These are phyloP conservation scores for Rhynchomys soricoides DNA, from an alignment of 2,113 vertebrate species.

Conservation along the genomic window DNA sequence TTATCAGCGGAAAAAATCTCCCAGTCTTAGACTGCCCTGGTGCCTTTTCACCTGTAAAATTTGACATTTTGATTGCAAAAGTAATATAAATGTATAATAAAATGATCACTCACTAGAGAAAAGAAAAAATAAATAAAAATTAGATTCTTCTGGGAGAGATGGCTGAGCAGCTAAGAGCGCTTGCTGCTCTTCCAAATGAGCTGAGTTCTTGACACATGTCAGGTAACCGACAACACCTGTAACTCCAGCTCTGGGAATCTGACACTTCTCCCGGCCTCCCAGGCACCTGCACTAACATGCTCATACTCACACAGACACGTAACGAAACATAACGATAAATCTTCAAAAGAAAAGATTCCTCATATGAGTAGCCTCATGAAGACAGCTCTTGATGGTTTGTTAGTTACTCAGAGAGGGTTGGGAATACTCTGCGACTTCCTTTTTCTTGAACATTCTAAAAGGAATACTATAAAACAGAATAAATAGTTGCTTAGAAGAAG, in stretches of 20 bases:
- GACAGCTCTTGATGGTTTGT: not conserved
- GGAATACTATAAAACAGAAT: constrained; percentile 10
- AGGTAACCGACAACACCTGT: not conserved
- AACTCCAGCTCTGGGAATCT: not conserved
- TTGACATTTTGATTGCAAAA: not conserved
- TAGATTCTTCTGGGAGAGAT: not conserved
- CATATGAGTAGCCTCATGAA: not conserved
- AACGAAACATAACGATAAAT: not conserved
- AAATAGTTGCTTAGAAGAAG: constrained; percentile 18
- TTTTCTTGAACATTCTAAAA: not conserved
- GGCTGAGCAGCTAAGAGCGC: not conserved
- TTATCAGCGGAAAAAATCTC: not conserved
- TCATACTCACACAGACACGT: not conserved
- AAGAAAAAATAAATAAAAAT: not conserved
- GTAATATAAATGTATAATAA: not conserved
- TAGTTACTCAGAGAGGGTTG: not conserved
- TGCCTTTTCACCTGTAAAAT: not conserved
- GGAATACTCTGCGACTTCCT: not conserved
- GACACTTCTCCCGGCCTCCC: not conserved
- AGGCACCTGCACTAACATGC: not conserved
- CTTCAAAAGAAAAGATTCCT: not conserved
- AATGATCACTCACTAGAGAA: not conserved
- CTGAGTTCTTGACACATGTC: not conserved
- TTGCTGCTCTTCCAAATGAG: not conserved
- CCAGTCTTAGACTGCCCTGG: not conserved